Evolutionary conservation across 2,113 vertebrate genomes (phyloP).

Genomic region (Oxyruncus cristatus): DNA sequence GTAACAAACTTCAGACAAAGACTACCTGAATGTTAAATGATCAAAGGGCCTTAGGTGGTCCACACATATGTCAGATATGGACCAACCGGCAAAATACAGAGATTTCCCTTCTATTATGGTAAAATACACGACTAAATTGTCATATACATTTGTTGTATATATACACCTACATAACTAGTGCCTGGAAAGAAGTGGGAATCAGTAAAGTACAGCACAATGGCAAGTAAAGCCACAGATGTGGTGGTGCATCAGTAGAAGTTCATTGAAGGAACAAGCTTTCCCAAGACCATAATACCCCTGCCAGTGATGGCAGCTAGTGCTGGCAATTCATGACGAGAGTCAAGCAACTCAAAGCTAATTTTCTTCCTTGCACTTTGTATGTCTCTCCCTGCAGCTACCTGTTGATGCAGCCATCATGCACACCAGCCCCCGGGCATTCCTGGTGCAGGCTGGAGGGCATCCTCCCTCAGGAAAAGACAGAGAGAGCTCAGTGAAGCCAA

Average conservation of each 20-base stretch:
- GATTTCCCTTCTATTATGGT: neutral
- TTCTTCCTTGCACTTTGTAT: neutral
- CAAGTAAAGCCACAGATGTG: neutral
- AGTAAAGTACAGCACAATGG: neutral
- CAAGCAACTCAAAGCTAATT: neutral
- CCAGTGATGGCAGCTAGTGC: neutral
- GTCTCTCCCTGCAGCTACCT: neutral
- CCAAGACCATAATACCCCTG: neutral
- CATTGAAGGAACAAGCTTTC: neutral
- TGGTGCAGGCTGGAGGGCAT: neutral
- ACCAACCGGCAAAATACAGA: neutral
- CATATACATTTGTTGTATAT: neutral
- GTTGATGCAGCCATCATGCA: neutral
- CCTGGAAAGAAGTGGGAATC: neutral
- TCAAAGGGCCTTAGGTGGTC: neutral
- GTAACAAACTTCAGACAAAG: neutral
- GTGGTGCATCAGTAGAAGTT: neutral
- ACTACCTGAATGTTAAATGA: neutral
- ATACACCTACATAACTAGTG: neutral
- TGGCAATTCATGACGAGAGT: accelerated
- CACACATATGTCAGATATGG: accelerated
- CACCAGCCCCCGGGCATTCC: neutral
- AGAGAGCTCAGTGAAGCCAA: accelerated
- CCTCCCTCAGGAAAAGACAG: neutral
- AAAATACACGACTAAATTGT: neutral